Evolutionary conservation across 2,888 invertebrate genomes (phyloP).

Genomic region (Patella ulyssiponensis): DNA sequence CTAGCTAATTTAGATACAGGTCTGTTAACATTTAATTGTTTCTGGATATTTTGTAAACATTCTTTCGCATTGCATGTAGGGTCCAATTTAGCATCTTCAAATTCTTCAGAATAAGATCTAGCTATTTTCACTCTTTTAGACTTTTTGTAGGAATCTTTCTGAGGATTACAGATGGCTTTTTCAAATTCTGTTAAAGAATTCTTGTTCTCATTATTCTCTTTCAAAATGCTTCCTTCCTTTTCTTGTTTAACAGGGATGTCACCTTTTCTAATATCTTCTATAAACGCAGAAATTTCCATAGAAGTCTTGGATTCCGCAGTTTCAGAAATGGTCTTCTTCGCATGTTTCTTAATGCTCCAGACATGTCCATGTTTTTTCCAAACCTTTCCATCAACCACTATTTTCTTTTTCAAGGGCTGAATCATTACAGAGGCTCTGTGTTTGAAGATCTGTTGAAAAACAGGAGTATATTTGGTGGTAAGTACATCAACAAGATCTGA

Average conservation of each 20-base stretch:
- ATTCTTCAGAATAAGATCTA: neutral
- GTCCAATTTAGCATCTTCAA: neutral
- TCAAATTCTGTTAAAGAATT: neutral
- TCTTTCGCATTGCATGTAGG: neutral
- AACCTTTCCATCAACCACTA: neutral
- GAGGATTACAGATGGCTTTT: neutral
- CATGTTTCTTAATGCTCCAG: neutral
- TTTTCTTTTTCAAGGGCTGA: conserved; percentile 3
- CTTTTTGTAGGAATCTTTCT: neutral
- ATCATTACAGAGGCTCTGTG: neutral
- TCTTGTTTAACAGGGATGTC: neutral
- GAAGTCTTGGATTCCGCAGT: neutral
- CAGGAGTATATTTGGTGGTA: no score
- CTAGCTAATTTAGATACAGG: neutral
- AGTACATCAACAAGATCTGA: no score
- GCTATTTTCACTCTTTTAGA: neutral
- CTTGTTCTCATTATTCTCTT: neutral
- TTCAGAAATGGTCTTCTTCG: neutral
- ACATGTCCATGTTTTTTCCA: neutral
- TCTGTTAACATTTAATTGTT: neutral
- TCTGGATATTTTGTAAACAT: neutral
- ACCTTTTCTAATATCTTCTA: neutral
- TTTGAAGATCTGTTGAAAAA: no score
- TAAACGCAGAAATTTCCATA: neutral
- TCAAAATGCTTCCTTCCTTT: neutral